phyloP scores from a whole-genome alignment of 2,797 vertebrate genomes.

The Clarias laeviceps region DNA sequence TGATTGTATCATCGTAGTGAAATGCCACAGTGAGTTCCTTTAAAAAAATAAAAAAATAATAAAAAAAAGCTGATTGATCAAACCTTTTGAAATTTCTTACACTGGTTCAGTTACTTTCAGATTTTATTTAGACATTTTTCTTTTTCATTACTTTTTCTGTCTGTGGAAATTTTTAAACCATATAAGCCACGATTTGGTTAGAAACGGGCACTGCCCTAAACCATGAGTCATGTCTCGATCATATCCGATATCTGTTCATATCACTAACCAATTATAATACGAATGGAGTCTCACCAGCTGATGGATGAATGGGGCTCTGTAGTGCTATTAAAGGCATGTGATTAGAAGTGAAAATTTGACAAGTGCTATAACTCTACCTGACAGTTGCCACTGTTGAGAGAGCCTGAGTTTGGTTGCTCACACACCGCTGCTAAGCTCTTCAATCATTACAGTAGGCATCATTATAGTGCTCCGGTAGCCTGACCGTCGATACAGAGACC shows the following conservation, averaged over 20 bases:
- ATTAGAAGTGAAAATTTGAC: constrained; percentile 53
- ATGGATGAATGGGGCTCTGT: constrained; percentile 29
- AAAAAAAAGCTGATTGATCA: background rate
- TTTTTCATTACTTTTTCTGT: too few species aligned
- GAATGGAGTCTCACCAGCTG: background rate
- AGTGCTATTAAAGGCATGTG: constrained; percentile 42
- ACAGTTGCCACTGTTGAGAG: constrained; percentile 41
- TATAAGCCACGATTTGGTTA: background rate
- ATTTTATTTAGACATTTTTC: too few species aligned
- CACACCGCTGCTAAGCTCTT: background rate
- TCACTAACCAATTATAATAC: background rate
- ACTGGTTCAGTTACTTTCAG: background rate
- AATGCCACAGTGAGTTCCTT: background rate
- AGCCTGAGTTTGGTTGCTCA: constrained; percentile 29
- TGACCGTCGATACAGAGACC: background rate
- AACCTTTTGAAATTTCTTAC: background rate
- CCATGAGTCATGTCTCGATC: background rate
- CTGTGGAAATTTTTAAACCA: background rate
- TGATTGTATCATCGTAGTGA: background rate
- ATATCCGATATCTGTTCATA: background rate
- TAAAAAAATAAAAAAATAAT: background rate
- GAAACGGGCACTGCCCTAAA: background rate
- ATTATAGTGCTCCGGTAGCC: background rate
- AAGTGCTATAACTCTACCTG: constrained; percentile 40
- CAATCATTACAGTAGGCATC: constrained; percentile 4